These are phyloP conservation scores for Drosophila cognata DNA, from an alignment of 2,888 invertebrate genomes.

Conservation along the genomic window DNA sequence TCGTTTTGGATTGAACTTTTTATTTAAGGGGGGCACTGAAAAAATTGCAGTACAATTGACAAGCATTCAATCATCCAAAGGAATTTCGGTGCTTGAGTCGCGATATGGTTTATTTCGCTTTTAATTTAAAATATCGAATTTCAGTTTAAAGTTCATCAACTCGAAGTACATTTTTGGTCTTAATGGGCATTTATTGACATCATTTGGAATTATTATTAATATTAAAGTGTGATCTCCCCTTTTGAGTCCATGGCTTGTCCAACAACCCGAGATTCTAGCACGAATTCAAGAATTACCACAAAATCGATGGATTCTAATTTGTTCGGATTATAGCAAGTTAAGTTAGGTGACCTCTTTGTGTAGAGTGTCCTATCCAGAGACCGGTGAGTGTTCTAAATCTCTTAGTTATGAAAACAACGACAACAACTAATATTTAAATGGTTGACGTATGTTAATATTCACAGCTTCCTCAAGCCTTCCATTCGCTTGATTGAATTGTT, in stretches of 20 bases:
- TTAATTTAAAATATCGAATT: background rate
- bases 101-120: background rate
- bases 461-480: background rate
- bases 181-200: background rate
- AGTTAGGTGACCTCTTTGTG: background rate
- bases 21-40: background rate
- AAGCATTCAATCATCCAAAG: slow-evolving; percentile 30
- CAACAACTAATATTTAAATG: background rate
- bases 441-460: background rate
- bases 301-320: background rate
- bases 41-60: slow-evolving; percentile 7
- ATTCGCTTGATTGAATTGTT: background rate
- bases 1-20: background rate
- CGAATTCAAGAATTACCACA: background rate
- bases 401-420: background rate
- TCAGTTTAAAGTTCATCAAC: background rate
- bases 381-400: background rate
- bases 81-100: slow-evolving; percentile 3
- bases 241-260: background rate
- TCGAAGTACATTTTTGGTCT: background rate
- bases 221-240: background rate
- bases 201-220: background rate
- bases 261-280: background rate
- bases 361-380: background rate
- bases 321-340: background rate